phyloP scores from a whole-genome alignment of 2,113 vertebrate species.

The Oceanites oceanicus region DNA sequence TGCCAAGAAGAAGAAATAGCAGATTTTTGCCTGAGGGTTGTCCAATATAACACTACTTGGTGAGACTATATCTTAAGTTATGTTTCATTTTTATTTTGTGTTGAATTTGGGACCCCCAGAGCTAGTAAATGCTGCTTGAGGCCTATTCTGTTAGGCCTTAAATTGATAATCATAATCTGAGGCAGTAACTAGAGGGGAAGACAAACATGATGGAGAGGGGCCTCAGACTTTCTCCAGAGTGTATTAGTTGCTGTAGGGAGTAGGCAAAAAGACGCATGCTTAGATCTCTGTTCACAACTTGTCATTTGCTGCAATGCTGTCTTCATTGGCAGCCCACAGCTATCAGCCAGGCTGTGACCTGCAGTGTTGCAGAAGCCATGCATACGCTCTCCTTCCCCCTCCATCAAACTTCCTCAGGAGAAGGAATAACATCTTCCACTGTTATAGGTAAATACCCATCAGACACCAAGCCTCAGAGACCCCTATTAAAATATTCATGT shows the following conservation, averaged over 20 bases:
- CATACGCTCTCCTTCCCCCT: accelerated
- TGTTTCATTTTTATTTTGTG: not conserved
- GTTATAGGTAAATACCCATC: not conserved
- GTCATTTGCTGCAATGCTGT: not conserved
- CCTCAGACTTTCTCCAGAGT: not conserved
- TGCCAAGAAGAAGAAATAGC: not conserved
- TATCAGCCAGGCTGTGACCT: not conserved
- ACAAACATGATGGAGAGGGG: not conserved
- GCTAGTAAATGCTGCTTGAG: not conserved
- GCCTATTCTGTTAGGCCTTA: not conserved
- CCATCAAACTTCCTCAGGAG: not conserved
- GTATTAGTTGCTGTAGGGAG: not conserved
- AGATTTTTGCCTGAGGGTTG: not conserved
- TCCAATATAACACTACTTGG: not conserved
- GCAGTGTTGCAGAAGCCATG: accelerated
- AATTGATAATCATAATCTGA: not conserved
- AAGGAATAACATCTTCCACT: not conserved
- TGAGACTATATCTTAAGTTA: not conserved
- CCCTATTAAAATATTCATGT: not conserved
- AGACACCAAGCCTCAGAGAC: not conserved
- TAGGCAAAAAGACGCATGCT: accelerated
- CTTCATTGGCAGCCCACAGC: not conserved
- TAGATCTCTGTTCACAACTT: not conserved
- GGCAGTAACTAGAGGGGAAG: not conserved
- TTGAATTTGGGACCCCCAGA: not conserved